Evolutionary conservation across 2,113 vertebrate genomes (phyloP), one percentile per base, ranked within the genome.

Genomic region (Pavo muticus): DNA sequence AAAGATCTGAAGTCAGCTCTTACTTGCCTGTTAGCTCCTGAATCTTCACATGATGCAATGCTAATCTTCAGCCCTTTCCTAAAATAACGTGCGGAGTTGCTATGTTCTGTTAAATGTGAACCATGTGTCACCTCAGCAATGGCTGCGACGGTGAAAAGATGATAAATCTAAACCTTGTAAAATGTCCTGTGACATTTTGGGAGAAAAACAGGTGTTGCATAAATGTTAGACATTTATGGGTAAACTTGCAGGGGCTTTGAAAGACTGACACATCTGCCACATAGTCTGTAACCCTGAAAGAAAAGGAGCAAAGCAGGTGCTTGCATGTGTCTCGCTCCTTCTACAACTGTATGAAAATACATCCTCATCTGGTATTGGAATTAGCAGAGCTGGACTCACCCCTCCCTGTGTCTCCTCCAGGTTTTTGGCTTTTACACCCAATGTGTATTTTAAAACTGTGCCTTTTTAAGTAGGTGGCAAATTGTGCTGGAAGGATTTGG

Each of bases 141-240:
- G 94, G 93, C 85, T 97, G 83, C 83, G 71, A 93, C 0, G 7
- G 91, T 86, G 85, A 93, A 88, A 86, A 91, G 91, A 95, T 94
- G 94, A 88, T 95, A 96, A 95, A 97, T 96, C 94, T 95, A 89
- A 94, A 88, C 91, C 94, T 94, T 95, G 91, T 96, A 94, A 95
- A 96, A 96, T 78, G 88, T 87, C 90, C 88, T 94, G 84, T 95
- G 94, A 93, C 93, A 87, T 94, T 95, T 8, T 48, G 88, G 76
- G 92, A 96, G 95, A 95, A 95, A 96, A 95, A 97, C 94, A 97
- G 95, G 96, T 96, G 95, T 93, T 95, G 94, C 86, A 81, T 95
- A 97, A 95, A 96, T 96, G 94, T 94, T 93, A 79, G 91, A 93
- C 93, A 94, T 95, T 97, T 96, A 96, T 95, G 94, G 83, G 86